Percentiles rank a stretch among this genome's conserved stretches.
These are phyloP conservation scores for Oasisia sp. DNA, from an alignment of 2,888 invertebrate genomes.

Conservation along the genomic window DNA sequence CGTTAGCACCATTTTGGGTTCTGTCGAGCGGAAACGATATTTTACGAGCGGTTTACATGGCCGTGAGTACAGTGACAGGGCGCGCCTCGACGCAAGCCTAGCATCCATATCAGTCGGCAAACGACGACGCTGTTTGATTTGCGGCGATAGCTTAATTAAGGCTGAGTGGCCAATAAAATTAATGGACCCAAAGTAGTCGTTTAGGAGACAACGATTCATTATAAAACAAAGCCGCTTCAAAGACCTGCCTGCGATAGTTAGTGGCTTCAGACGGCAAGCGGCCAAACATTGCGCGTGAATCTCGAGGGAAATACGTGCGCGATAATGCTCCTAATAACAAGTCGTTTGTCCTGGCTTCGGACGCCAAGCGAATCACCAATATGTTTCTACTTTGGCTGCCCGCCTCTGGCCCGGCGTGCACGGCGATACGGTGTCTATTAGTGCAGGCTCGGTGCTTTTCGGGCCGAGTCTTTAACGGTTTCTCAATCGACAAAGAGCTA, in stretches of 20 bases:
- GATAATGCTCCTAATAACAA: slow-evolving; percentile 3
- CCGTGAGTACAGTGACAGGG: background rate
- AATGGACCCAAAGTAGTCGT: slow-evolving; percentile 13
- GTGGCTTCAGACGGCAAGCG: slow-evolving; percentile 17
- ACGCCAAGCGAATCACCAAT: slow-evolving; percentile 1
- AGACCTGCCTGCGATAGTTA: slow-evolving; percentile 7
- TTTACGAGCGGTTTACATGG: background rate
- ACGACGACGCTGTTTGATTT: background rate
- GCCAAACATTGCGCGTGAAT: background rate
- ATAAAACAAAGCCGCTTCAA: slow-evolving; percentile 1
- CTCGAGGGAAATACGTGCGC: background rate
- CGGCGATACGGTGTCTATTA: background rate
- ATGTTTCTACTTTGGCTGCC: background rate
- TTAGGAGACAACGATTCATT: slow-evolving; percentile 17
- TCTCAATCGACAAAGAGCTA: background rate
- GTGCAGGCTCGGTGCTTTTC: background rate
- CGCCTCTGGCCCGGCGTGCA: background rate
- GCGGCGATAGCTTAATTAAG: slow-evolving; percentile 13
- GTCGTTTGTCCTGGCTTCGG: background rate
- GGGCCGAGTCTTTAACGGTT: background rate
- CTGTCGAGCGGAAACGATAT: slow-evolving; percentile 17
- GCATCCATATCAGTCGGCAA: background rate
- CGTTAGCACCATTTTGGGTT: slow-evolving; percentile 12
- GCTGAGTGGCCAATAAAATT: slow-evolving; percentile 17
- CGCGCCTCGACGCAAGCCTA: background rate